Evolutionary conservation across 92 coral and sea anemone genomes (phyloP), one percentile per base, ranked within the genome.

Genomic region (Hydrozoanthus gracilis): DNA sequence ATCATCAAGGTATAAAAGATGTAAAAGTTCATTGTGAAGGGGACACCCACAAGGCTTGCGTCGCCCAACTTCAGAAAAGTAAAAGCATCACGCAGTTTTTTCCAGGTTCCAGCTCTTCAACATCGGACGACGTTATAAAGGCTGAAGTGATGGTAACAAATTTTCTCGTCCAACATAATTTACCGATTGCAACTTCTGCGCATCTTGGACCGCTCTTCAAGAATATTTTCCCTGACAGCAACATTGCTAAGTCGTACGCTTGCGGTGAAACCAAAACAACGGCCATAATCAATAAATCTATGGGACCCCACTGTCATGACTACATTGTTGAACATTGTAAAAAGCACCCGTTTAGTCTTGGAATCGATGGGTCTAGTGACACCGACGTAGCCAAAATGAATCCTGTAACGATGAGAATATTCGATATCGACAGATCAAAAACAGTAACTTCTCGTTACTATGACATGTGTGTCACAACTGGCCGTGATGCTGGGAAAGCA

Each of bases 391-490:
- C 62, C 18, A 89, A 89, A 54, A 89, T 89, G 89, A 89, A 89
- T 71, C 88, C 92, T 49, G 76, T 65, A 44, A 79, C 86, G 14
- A 69, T 86, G 15, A 75, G 70, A 76, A 48, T 90, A 4, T 87
- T 91, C 77, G 88, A 87, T 62, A 83, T 71, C 5, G 52, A 80
- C 51, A 54, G 66, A 55, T 74, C 91, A 44, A 90, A 87, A 83
- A 58, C 60, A 17, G 87, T 86, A n/a, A 86, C 89, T 13, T n/a
- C 66, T 3, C 89, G 78, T 7, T 86, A 78, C 66, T 86, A 71
- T 82, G 67, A 87, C 55, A 87, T 87, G 90, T 90, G 93, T 87
- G 80, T 87, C 61, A 86, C 90, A 9, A 86, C 50, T 73, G 92
- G 90, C 10, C 17, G 83, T 6, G 83, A 90, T 90, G 92, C 84